phyloP scores from a whole-genome alignment of 1,140 invertebrate species.

The Saccostrea glomerata region DNA sequence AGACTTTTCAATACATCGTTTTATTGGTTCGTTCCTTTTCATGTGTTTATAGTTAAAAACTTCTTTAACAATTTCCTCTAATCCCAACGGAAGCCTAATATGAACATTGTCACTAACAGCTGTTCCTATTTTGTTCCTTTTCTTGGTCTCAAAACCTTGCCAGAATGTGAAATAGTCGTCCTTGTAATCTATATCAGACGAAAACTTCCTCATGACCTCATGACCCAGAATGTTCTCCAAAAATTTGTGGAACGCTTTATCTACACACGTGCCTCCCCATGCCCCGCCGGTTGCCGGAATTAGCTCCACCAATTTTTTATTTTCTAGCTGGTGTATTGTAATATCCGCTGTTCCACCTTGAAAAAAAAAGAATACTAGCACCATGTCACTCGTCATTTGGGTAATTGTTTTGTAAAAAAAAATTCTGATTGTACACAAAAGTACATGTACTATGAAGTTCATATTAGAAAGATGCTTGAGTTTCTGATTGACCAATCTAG shows the following conservation, averaged over 20 bases:
- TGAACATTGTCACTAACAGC: not conserved
- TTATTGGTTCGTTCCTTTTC: too few species aligned
- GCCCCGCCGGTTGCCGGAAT: constrained; percentile 20
- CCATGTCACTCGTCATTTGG: too few species aligned
- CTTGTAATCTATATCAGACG: not conserved
- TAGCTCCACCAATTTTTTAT: not conserved
- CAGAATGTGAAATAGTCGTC: constrained; percentile 2
- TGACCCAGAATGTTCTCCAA: constrained; percentile 37
- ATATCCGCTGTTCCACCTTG: constrained; percentile 47
- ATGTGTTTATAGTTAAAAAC: too few species aligned
- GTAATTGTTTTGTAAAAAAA: too few species aligned
- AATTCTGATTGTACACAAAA: too few species aligned
- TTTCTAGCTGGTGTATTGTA: constrained; percentile 11
- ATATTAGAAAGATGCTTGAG: too few species aligned
- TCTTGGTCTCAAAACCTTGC: not conserved
- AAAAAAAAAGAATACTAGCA: too few species aligned
- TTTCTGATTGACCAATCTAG: too few species aligned
- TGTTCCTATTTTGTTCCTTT: not conserved
- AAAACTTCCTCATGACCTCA: constrained; percentile 28
- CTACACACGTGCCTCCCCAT: constrained; percentile 36
- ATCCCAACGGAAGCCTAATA: constrained; percentile 1
- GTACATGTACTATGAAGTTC: too few species aligned
- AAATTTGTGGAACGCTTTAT: constrained; percentile 27
- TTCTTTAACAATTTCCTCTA: too few species aligned
- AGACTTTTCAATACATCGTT: too few species aligned